Evolutionary conservation across 2,888 invertebrate genomes (phyloP), one percentile per base, ranked within the genome.

Genomic region (Melanotus villosus): DNA sequence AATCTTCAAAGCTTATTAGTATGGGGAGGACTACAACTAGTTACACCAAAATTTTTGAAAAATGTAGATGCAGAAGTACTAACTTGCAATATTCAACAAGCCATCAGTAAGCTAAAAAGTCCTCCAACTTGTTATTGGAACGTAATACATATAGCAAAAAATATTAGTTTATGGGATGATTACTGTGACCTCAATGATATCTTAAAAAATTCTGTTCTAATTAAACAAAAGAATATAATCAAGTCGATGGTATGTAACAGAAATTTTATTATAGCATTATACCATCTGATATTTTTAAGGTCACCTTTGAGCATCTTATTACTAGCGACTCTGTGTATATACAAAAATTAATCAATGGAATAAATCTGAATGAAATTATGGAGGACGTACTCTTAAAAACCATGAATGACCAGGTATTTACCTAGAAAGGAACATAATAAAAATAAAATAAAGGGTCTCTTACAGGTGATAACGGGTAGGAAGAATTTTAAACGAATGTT

Each of bases 361-460:
- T 84, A 16, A 73, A 82, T 72, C 69, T 84, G 5, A 65, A 73
- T 30, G 75, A 79, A 57, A 76, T 84, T 58, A 67, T 81, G 6
- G 71, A 81, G 9, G 84, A 84, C 72, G 80, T 82, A 16, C 71
- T 84, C 63, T 60, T 82, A 14, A 74, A 68, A 60, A 76, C 78
- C 30, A 73, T 68, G 21, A 65, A 73, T 26, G 74, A 78, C 57
- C 83, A 83, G 77, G 82, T 83, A 73, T 72, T 21, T 56, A 14
- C 45, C 23, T 34, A 1, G 4, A 19, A 41, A 50, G 10, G n/a
- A n/a, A n/a, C n/a, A n/a, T n/a, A n/a, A n/a, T n/a, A n/a, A n/a
- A n/a, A n/a, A n/a, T n/a, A n/a, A n/a, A n/a, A n/a, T n/a, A n/a
- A n/a, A n/a, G n/a, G n/a, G n/a, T n/a, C 47, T 38, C 38, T 64